Base-by-base conservation (phyloP, 2,113 vertebrate species). In the Cavia porcellus region DNA sequence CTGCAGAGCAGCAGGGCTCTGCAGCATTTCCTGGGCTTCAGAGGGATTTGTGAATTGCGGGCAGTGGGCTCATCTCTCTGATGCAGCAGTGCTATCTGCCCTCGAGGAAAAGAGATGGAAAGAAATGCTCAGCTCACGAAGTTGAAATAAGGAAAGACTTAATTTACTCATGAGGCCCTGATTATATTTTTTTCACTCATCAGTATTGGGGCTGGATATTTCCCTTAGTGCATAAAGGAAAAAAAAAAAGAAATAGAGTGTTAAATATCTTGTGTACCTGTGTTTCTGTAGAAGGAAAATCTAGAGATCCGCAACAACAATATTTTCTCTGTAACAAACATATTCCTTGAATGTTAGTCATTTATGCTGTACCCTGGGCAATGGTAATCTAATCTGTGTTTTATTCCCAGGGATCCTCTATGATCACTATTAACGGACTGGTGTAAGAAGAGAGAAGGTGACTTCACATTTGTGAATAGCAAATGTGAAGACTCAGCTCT, bases 401-500 rank as follows among this genome's bases (percentile, higher is more conserved):
- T n/a, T 95, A 38, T 95, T 83, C 32, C 55, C 86, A 89, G 52
- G 55, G 38, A 89, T 77, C 79, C 68, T 50, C 35, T 85, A 14
- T 35, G 30, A 92, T 79, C 89, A 92, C 42, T 32, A 86, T 57
- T 94, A 92, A 89, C 55, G 4, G n/a, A 42, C 42, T 70, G 32
- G n/a, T 38, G 4, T 64, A 87, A 95, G 55, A 84, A 95, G 74
- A 92, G 35, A 77, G 50, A 75, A 89, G 79, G 55, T 50, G 87
- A 92, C 57, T 86, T 91, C 66, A 86, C 15, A 79, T 86, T 75
- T 79, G 83, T 91, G 61, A 92, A 92, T 89, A 91, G 47, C 88
- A 91, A 83, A 93, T n/a, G 81, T 47, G 38, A 97, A 50, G 52
- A 88, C 68, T 90, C 86, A 55, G 45, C 25, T 42, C 70, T 95